Percentiles rank a stretch among this genome's conserved stretches.
phyloP scores from a whole-genome alignment of 2,113 vertebrate species.

The Danionella cerebrum region DNA sequence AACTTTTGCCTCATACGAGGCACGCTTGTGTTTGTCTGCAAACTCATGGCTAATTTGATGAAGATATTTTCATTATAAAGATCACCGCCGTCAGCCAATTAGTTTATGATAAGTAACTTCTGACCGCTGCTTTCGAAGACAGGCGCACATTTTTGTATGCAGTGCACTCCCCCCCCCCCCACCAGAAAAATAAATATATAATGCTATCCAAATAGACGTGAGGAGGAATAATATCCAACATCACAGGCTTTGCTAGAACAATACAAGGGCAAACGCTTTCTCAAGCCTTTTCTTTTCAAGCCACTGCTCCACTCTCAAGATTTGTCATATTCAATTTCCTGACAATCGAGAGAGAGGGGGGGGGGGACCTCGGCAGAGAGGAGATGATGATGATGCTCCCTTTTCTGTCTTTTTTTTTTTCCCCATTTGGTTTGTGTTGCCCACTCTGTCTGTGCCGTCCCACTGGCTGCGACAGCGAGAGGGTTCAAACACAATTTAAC shows the following conservation, averaged over 20 bases:
- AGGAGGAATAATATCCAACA: slow-evolving; percentile 66
- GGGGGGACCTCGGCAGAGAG: slow-evolving; percentile 41
- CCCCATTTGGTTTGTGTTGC: slow-evolving; percentile 20
- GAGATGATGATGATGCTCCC: slow-evolving; percentile 7
- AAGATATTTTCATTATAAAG: slow-evolving; percentile 28
- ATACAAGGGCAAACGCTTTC: slow-evolving; percentile 56
- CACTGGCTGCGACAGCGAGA: slow-evolving; percentile 57
- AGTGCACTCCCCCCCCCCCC: slow-evolving; percentile 46
- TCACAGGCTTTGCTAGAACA: slow-evolving; percentile 54
- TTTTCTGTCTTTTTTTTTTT: slow-evolving; percentile 26
- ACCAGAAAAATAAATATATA: slow-evolving; percentile 64
- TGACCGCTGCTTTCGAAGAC: slow-evolving; percentile 35
- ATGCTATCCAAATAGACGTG: slow-evolving; percentile 66
- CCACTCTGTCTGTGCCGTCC: slow-evolving; percentile 50
- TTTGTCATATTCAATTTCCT: slow-evolving; percentile 68
- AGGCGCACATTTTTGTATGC: slow-evolving; percentile 62
- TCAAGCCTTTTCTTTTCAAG: slow-evolving; percentile 53
- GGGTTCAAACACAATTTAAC: slow-evolving; percentile 69
- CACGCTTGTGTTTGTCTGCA: slow-evolving; percentile 3
- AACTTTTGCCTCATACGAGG: too few species aligned
- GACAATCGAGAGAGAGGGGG: slow-evolving; percentile 56
- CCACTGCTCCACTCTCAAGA: slow-evolving; percentile 55
- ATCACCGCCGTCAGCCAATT: slow-evolving; percentile 19
- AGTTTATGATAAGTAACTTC: slow-evolving; percentile 33
- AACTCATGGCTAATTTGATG: slow-evolving; percentile 19